Evolutionary conservation across 2,888 invertebrate genomes (phyloP).

Genomic region (Anagyrus pseudococci): DNA sequence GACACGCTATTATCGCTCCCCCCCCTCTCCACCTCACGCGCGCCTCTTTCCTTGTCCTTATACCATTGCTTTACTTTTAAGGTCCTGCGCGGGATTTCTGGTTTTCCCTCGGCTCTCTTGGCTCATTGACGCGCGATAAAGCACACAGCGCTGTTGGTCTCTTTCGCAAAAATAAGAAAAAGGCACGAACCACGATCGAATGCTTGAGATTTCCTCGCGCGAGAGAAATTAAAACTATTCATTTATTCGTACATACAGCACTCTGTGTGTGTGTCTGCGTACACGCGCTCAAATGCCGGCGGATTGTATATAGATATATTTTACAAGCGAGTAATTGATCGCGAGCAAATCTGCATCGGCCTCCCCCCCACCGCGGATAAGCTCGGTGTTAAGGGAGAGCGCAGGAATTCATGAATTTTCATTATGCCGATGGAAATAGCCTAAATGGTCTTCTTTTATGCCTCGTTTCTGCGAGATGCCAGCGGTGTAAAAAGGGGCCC

Average conservation of each 20-base stretch:
- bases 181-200: not conserved
- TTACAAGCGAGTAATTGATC: no score
- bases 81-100: not conserved
- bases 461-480: no score
- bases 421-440: no score
- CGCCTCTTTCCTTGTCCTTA: no score
- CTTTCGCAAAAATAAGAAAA: no score
- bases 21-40: not conserved
- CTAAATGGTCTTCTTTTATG: no score
- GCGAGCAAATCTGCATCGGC: no score
- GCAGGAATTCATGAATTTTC: no score
- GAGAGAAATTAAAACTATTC: conserved; percentile 1
- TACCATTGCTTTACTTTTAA: not conserved
- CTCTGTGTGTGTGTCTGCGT: not conserved
- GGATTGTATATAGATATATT: not conserved
- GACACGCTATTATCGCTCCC: conserved; percentile 1
- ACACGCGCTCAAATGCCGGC: conserved; percentile 2
- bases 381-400: no score
- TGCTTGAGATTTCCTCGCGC: not conserved
- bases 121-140: no score
- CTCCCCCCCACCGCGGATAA: conserved; percentile 15
- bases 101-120: not conserved
- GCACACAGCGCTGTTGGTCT: no score
- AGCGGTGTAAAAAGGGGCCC: no score
- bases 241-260: conserved; percentile 7